Conservation (phyloP, 2,113 vertebrate species). For the Oenanthe oenanthe region DNA sequence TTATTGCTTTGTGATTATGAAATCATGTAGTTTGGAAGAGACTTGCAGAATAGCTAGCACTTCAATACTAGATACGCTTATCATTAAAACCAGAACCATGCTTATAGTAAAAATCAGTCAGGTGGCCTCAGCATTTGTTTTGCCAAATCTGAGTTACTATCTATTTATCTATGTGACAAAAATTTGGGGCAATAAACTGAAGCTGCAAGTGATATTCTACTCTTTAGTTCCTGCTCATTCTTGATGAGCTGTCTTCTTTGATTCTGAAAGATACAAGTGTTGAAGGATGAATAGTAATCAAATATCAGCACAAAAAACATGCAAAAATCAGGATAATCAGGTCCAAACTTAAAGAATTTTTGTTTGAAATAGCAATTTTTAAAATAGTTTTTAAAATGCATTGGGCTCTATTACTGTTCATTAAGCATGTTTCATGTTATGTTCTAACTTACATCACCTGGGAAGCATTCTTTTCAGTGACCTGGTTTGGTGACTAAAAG, state of each 20-base stretch:
- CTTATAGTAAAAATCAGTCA: background rate
- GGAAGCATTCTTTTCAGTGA: background rate
- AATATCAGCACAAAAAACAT: background rate
- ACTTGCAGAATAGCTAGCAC: background rate
- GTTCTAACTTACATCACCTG: background rate
- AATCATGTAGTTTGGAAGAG: background rate
- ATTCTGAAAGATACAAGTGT: constrained; percentile 17
- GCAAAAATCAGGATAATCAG: background rate
- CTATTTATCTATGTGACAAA: background rate
- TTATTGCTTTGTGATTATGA: background rate
- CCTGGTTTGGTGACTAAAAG: background rate
- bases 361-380: background rate
- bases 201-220: background rate
- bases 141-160: background rate
- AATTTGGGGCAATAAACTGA: background rate
- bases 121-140: background rate
- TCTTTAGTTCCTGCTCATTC: constrained; percentile 12
- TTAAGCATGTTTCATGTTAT: background rate
- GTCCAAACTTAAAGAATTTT: background rate
- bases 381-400: background rate
- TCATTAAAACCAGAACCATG: background rate
- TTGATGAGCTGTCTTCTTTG: background rate
- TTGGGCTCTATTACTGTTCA: background rate
- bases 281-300: background rate
- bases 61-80: background rate